phyloP scores from a whole-genome alignment of 2,888 invertebrate genomes.

The Lymantria dispar region DNA sequence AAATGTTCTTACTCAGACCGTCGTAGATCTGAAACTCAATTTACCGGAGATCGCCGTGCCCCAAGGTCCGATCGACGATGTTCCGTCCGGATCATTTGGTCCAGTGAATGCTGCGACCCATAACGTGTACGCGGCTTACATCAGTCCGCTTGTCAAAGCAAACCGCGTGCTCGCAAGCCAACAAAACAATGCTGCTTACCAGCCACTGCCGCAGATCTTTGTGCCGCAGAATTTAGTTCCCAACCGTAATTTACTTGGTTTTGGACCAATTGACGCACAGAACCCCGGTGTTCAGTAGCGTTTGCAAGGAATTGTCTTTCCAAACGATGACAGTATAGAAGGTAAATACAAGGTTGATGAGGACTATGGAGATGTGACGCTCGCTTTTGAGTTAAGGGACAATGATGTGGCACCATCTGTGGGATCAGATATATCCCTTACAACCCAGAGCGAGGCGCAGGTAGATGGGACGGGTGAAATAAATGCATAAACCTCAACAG shows the following conservation, averaged over 20 bases:
- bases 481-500: too few species aligned
- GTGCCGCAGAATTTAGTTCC: background rate
- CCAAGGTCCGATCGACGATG: slow-evolving; percentile 4
- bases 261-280: background rate
- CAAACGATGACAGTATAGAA: background rate
- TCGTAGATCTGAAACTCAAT: slow-evolving; percentile 7
- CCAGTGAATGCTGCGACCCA: slow-evolving; percentile 3
- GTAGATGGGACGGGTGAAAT: too few species aligned
- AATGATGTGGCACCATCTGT: too few species aligned
- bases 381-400: too few species aligned
- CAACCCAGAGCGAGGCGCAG: too few species aligned
- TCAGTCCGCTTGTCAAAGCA: slow-evolving; percentile 7
- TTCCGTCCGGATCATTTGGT: slow-evolving; percentile 9
- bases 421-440: too few species aligned
- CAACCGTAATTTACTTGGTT: background rate
- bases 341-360: too few species aligned
- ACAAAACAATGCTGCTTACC: background rate
- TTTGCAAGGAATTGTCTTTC: background rate
- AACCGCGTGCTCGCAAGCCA: slow-evolving; percentile 2
- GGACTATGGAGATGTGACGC: too few species aligned
- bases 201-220: background rate
- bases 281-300: background rate
- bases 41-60: slow-evolving; percentile 13
- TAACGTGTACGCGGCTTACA: slow-evolving; percentile 11
- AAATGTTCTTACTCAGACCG: slow-evolving; percentile 5